Base-by-base conservation (phyloP, 1,140 invertebrate genomes). In the Archegozetes longisetosus region DNA sequence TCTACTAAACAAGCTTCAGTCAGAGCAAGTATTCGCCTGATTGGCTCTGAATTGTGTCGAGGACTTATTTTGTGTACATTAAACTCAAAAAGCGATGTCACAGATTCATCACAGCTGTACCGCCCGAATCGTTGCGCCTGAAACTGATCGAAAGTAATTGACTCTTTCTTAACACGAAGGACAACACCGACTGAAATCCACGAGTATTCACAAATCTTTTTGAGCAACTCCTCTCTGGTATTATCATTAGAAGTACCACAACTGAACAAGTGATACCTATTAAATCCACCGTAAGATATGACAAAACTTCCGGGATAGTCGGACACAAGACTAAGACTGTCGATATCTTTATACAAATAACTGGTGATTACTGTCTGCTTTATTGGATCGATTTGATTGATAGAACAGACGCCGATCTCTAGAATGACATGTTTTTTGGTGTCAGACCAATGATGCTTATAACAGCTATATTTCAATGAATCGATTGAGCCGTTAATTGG, bases 391-490 rank as follows among this genome's bases (percentile, higher is more conserved):
- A 92, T 72, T 74, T 97, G 93, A 71, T 94, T 84, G 24, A 98
- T 71, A 54, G 88, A 87, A 69, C 83, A 85, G 9, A 87, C 82
- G 26, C 86, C 88, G 0, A 96, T 83, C 78, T 94, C 88, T 55
- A 98, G 75, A 6, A 89, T 78, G 20, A 92, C 81, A 2, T 89
- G 87, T 29, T 94, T 75, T 63, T 84, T 79, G 52, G 84, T 85
- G 53, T 92, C 90, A 55, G 89, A 91, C 91, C 93, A 98, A 68
- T 93, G 91, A 68, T 89, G 82, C 75, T 98, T 98, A 70, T 85
- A 89, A 12, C 85, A 87, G 78, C 85, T 82, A 72, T 85, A 94
- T 69, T 82, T 81, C 48, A 51, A 14, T 17, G 61, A 32, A 24
- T 52, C 40, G 55, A 57, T 53, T 24, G 17, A n/a, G 17, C 32